Percentiles rank a stretch among this genome's conserved stretches.
phyloP scores from a whole-genome alignment of 2,888 invertebrate species.

The Lasioglossum marginatum region DNA sequence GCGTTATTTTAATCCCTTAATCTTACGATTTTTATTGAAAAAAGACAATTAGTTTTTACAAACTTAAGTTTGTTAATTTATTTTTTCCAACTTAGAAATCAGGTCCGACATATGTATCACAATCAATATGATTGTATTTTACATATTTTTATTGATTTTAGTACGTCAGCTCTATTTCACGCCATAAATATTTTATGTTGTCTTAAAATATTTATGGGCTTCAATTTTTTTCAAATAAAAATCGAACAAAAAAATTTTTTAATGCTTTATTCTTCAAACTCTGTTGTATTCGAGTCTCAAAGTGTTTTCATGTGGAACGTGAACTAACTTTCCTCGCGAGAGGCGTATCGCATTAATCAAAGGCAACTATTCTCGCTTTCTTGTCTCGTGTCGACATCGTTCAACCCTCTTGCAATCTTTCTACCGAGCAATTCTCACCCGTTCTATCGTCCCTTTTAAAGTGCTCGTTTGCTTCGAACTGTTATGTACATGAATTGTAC shows the following conservation, averaged over 20 bases:
- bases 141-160: no score
- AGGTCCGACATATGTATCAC: no score
- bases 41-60: no score
- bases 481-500: constrained; percentile 25
- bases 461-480: constrained; percentile 26
- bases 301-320: constrained; percentile 2
- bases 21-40: no score
- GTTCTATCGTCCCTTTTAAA: constrained; percentile 21
- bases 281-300: constrained; percentile 2
- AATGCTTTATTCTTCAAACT: constrained; percentile 1
- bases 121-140: no score
- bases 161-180: no score
- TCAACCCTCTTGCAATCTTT: constrained; percentile 46
- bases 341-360: constrained; percentile 69
- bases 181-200: no score
- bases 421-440: constrained; percentile 28
- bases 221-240: no score
- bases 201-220: no score
- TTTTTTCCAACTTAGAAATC: no score
- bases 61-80: no score
- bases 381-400: constrained; percentile 46
- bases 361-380: constrained; percentile 64
- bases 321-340: constrained; percentile 48
- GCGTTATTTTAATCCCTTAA: no score
- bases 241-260: background rate